Percentiles rank a stretch among this genome's conserved stretches.
Evolutionary conservation across 2,888 invertebrate species (phyloP).

Genomic region (Eudemis profundana): DNA sequence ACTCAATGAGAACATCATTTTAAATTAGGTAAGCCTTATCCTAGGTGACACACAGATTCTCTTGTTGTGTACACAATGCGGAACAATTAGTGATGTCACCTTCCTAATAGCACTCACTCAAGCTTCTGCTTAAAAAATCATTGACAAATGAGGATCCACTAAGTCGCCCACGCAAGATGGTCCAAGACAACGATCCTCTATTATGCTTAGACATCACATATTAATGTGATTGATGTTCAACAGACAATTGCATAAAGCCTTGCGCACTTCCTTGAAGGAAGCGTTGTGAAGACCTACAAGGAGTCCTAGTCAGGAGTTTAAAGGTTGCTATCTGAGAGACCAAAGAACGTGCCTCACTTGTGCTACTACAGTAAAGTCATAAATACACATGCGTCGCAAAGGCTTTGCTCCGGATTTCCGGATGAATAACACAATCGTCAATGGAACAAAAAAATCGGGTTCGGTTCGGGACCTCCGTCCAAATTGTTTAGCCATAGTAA

Average conservation of each 20-base stretch:
- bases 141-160: conserved; percentile 42
- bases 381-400: too few relatives aligned
- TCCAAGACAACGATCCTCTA: conserved; percentile 12
- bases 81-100: conserved; percentile 39
- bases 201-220: conserved; percentile 4
- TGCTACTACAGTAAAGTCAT: too few relatives aligned
- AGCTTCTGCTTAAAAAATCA: conserved; percentile 5
- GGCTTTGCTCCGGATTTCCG: too few relatives aligned
- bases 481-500: too few relatives aligned
- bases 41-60: not conserved
- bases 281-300: not conserved
- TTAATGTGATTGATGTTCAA: conserved; percentile 22
- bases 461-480: too few relatives aligned
- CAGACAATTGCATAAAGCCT: conserved; percentile 17
- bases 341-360: too few relatives aligned
- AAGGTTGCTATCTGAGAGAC: not conserved
- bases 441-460: too few relatives aligned
- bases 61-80: conserved; percentile 10
- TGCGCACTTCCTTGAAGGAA: conserved; percentile 26
- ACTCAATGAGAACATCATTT: too few relatives aligned
- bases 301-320: not conserved
- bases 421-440: too few relatives aligned
- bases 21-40: not conserved
- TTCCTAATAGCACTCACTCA: conserved; percentile 13
- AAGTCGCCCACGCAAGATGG: conserved; percentile 22